Base-by-base conservation (phyloP, 2,888 invertebrate genomes). In the Zootermopsis nevadensis region DNA sequence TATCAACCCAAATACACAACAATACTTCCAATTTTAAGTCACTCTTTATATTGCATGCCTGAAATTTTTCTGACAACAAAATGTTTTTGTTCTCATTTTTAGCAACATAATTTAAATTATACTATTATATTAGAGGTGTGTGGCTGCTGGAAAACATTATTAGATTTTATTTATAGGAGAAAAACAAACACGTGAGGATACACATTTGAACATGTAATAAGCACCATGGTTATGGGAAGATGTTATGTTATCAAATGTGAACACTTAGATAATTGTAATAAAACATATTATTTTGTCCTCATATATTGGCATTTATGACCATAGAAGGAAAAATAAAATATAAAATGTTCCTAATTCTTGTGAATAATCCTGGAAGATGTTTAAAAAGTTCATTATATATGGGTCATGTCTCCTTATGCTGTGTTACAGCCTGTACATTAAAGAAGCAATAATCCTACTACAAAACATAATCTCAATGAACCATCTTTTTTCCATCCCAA, bases 141-240 rank as follows among this genome's bases (percentile, higher is more conserved):
- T n/a, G 12, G 27, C 27, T 60, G 60, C 1, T 60, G 60, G 60
- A 27, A 60, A 60, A 60, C 6, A 27, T 24, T 53, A 15, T 22
- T 10, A 10, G 7, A 10, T 53, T 10, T 10, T 53, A 24, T n/a
- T 60, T 60, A 2, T n/a, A 60, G 27, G 27, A 55, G 0, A 55
- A 4, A 60, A 60, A 60, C 60, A 60, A 60, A 2, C n/a, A 27
- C 27, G 12, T 7, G n/a, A 10, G 2, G 27, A 22, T 22, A 60
- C n/a, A 12, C 15, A 69, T 69, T 15, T 33, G 33, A 33, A 33
- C 33, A 69, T 33, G 33, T 22, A 69, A 10, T 69, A 15, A 69
- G 33, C 69, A 69, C 69, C 33, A 69, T 30, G 69, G 69, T n/a
- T 22, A 69, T 2, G n/a, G 69, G 69, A 69, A 69, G 33, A 69